A percentile compares a stretch with the other conserved stretches of the same genome.
phyloP scores from a whole-genome alignment of 2,797 vertebrate species.

The Sebastes baramenuke region DNA sequence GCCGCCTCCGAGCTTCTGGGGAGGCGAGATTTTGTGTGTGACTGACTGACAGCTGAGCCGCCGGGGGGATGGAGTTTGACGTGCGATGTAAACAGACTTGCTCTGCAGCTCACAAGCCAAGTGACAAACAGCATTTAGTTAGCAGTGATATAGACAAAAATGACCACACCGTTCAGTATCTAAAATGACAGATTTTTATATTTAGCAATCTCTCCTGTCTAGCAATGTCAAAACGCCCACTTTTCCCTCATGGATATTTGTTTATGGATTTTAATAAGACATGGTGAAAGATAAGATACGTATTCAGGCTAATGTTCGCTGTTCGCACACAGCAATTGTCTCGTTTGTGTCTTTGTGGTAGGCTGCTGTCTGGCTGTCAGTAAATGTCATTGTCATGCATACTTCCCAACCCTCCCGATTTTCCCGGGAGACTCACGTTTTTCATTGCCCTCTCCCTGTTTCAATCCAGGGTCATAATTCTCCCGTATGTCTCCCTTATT shows the following conservation, averaged over 20 bases:
- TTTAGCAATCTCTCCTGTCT: background rate
- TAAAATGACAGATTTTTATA: background rate
- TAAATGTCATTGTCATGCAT: background rate
- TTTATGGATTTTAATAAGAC: background rate
- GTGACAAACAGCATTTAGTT: conserved; percentile 27
- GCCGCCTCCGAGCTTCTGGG: background rate
- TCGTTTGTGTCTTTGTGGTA: background rate
- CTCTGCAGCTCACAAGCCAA: conserved; percentile 21
- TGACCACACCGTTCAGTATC: conserved; percentile 2
- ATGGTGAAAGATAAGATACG: background rate
- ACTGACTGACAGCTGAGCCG: conserved; percentile 31
- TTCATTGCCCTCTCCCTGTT: no score
- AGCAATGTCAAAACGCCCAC: background rate
- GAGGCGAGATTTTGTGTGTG: background rate
- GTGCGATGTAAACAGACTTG: conserved; percentile 28
- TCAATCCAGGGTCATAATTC: no score
- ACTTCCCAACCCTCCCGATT: no score
- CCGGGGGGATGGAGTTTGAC: conserved; percentile 18
- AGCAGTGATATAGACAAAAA: background rate
- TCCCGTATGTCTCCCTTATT: rapidly evolving
- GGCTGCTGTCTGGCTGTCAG: background rate
- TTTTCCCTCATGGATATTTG: background rate
- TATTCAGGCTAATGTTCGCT: background rate
- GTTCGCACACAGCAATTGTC: background rate
- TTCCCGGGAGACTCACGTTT: no score